phyloP scores from a whole-genome alignment of 2,888 invertebrate genomes.

The Agrotis ipsilon region DNA sequence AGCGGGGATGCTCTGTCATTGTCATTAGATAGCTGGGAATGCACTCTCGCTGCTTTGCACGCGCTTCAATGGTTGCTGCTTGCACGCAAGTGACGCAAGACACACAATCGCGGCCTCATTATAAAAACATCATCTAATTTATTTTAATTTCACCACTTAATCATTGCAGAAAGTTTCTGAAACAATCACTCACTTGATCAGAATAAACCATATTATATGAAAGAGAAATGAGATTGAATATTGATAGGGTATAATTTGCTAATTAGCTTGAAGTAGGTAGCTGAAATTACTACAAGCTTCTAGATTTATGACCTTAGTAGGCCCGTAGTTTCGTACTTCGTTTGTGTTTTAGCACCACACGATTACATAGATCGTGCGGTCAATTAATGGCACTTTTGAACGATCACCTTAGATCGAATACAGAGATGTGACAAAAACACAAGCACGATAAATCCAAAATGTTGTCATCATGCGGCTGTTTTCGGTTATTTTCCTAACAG shows the following conservation, averaged over 20 bases:
- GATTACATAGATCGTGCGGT: slow-evolving; percentile 11
- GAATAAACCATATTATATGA: not conserved
- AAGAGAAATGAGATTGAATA: slow-evolving; percentile 9
- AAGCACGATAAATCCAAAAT: slow-evolving; percentile 38
- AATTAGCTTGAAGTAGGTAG: not conserved
- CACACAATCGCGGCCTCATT: slow-evolving; percentile 60
- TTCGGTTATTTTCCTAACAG: slow-evolving; percentile 59
- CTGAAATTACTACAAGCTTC: not conserved
- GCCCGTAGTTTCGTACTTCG: not conserved
- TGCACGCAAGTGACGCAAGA: slow-evolving; percentile 82
- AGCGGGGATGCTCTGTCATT: slow-evolving; percentile 89
- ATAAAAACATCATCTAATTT: slow-evolving; percentile 54
- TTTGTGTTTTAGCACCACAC: slow-evolving; percentile 8
- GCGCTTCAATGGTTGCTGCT: slow-evolving; percentile 71
- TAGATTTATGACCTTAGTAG: not conserved
- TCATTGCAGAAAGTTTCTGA: slow-evolving; percentile 31
- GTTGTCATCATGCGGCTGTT: slow-evolving; percentile 24
- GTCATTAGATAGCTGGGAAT: slow-evolving; percentile 88
- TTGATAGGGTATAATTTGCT: not conserved
- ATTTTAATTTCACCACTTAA: slow-evolving; percentile 45
- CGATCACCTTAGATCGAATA: slow-evolving; percentile 14
- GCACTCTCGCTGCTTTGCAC: slow-evolving; percentile 87
- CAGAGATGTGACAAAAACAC: slow-evolving; percentile 35
- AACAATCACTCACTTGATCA: slow-evolving; percentile 15
- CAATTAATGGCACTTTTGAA: slow-evolving; percentile 21